Evolutionary conservation across 1,140 invertebrate species (phyloP), one percentile per base, ranked within the genome.

Genomic region (Akabosia matsudoensis): DNA sequence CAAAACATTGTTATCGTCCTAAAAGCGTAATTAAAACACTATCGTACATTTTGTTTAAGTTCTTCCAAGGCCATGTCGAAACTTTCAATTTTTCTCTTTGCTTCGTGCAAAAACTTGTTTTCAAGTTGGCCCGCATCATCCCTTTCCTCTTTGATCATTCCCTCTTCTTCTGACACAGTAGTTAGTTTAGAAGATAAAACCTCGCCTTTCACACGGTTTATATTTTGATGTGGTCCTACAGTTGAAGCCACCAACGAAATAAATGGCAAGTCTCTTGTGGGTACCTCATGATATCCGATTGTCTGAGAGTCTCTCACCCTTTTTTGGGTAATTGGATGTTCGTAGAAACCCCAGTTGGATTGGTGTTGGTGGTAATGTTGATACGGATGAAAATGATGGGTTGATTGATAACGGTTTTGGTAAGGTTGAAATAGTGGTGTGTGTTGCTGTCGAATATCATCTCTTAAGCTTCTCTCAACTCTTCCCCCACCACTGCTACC

Each of bases 61-160:
- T 13, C 14, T 22, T 56, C 13, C 54, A 56, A 56, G 54, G 54
- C 24, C 54, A 24, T 22, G 24, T 56, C 54, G 3, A 13, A 56
- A 56, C 54, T 56, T 56, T 56, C 54, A 56, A 56, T n/a, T 22
- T 24, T 56, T 56, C n/a, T n/a, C n/a, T n/a, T n/a, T n/a, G n/a
- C n/a, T n/a, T n/a, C n/a, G n/a, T 56, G 10, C 24, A n/a, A 22
- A 16, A 24, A 56, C 54, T 56, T 22, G 4, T 56, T 22, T n/a
- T 4, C 54, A 56, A 45, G 18, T 45, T 45, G 37, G 37, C 7
- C 7, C 37, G 37, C 37, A 45, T 45, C 18, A 45, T 45, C 37
- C 37, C 37, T 45, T 45, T 45, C 37, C 37, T 18, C 37, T 45
- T 45, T 45, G 7, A 18, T 18, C 37, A 18, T 45, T 45, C 37